Evolutionary conservation across 2,888 invertebrate species (phyloP).

Genomic region (Pristionchus maxplancki): DNA sequence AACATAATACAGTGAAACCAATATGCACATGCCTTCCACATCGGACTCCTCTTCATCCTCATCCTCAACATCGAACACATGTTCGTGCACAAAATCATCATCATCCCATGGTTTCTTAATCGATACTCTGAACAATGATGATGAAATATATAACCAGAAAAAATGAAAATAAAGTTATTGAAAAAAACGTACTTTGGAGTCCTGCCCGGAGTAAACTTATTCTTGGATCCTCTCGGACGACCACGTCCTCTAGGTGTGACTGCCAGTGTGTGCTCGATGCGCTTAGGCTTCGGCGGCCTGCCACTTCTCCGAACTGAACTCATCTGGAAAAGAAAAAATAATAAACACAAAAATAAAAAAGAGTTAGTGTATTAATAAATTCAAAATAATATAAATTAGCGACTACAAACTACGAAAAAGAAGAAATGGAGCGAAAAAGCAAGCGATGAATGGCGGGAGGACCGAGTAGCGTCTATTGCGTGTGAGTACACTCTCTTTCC

Average conservation of each 20-base stretch:
- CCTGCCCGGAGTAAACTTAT: constrained; percentile 30
- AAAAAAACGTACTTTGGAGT: constrained; percentile 1
- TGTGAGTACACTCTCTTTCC: constrained; percentile 3
- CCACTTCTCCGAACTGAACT: constrained; percentile 45
- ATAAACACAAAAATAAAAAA: constrained; percentile 21
- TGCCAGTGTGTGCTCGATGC: constrained; percentile 41
- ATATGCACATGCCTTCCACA: neutral
- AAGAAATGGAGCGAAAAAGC: neutral
- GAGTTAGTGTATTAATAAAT: neutral
- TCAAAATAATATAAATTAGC: constrained; percentile 45
- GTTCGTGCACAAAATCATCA: constrained; percentile 38
- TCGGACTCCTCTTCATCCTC: constrained; percentile 52
- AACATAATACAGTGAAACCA: neutral
- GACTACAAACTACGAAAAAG: constrained; percentile 48
- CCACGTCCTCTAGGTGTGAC: constrained; percentile 48
- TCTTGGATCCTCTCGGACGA: constrained; percentile 28
- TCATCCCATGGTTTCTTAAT: constrained; percentile 52
- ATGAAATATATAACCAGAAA: constrained; percentile 6
- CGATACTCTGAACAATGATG: neutral
- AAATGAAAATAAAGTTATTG: neutral
- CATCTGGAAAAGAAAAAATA: neutral
- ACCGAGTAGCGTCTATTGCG: neutral
- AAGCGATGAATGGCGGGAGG: constrained; percentile 19
- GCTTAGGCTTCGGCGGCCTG: constrained; percentile 45
- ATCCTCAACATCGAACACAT: constrained; percentile 49